These are phyloP conservation scores for Scytalopus superciliaris DNA, from an alignment of 2,113 vertebrate genomes.

Conservation along the genomic window DNA sequence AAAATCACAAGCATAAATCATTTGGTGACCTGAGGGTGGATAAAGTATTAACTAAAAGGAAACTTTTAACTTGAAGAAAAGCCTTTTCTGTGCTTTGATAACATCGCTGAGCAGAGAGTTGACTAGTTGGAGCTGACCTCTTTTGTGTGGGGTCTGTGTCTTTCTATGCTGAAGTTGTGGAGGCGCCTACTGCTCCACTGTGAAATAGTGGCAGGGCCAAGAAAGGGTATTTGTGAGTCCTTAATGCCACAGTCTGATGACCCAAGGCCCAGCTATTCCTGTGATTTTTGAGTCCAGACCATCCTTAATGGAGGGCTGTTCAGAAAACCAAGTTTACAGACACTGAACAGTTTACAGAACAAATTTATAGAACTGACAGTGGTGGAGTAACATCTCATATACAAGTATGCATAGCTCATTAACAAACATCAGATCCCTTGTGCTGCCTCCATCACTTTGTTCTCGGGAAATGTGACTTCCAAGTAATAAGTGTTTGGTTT, in stretches of 20 bases:
- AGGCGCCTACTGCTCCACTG: background rate
- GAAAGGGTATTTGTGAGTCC: background rate
- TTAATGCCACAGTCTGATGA: too few relatives aligned
- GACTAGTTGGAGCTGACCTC: background rate
- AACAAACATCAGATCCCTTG: background rate
- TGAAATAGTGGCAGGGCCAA: background rate
- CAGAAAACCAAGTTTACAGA: background rate
- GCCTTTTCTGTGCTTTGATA: background rate
- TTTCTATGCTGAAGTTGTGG: background rate
- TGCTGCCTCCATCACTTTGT: background rate
- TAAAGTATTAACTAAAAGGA: background rate
- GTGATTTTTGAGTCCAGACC: background rate
- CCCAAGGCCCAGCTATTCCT: background rate
- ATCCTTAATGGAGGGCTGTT: background rate
- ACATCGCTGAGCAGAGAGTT: background rate
- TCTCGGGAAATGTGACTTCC: background rate
- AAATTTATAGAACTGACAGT: background rate
- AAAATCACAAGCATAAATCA: conserved; percentile 35
- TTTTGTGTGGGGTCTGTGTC: background rate
- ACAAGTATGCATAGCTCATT: background rate
- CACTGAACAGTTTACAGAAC: too few relatives aligned
- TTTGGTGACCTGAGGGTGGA: background rate
- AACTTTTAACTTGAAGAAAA: background rate
- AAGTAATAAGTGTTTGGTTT: background rate
- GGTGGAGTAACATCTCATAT: background rate